A percentile compares a stretch with the other conserved stretches of the same genome.
phyloP scores from a whole-genome alignment of 2,113 vertebrate genomes.

The Gracilinanus agilis region DNA sequence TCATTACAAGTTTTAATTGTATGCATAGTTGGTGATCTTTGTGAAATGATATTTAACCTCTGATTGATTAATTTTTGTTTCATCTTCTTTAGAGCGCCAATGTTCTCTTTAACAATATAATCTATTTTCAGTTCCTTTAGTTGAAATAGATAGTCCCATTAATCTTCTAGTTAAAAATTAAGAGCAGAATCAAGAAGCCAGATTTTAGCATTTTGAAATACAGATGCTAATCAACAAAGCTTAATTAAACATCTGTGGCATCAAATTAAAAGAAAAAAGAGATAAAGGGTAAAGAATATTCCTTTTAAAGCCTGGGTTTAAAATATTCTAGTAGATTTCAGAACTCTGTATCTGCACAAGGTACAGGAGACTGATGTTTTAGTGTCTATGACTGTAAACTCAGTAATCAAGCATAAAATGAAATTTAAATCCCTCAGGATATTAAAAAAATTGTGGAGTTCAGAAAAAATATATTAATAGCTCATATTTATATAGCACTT shows the following conservation, averaged over 20 bases:
- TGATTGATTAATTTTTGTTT: constrained; percentile 14
- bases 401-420: constrained; percentile 2
- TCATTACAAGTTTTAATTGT: background rate
- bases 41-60: constrained; percentile 11
- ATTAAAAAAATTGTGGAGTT: background rate
- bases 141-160: background rate
- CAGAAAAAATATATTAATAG: background rate
- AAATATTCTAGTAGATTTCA: background rate
- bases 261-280: constrained; percentile 5
- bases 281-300: background rate
- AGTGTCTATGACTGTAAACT: background rate
- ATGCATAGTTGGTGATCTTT: background rate
- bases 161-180: constrained; percentile 33
- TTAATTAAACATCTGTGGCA: constrained; percentile 36
- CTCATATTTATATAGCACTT: background rate
- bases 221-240: background rate
- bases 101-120: background rate
- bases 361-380: background rate
- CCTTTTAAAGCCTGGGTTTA: constrained; percentile 9
- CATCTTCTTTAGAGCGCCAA: background rate
- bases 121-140: constrained; percentile 35
- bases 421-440: background rate
- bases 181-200: background rate
- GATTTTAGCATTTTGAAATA: constrained; percentile 22
- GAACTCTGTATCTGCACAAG: background rate